Conservation (phyloP, 2,113 vertebrate genomes). For the Passerina amoena region DNA sequence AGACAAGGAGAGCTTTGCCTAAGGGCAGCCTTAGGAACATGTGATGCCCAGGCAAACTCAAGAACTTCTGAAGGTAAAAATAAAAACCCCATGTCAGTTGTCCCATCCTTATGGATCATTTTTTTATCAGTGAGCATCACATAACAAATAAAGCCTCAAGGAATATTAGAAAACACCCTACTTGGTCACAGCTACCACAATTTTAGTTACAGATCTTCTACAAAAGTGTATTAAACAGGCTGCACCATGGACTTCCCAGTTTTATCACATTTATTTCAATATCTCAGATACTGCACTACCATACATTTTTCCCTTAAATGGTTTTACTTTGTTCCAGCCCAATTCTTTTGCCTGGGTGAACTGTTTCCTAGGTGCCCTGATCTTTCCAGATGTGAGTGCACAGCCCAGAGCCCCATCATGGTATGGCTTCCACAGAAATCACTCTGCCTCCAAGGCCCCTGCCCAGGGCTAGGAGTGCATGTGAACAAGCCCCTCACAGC, state of each 20-base stretch:
- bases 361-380: not conserved
- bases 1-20: not conserved
- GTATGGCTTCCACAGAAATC: not conserved
- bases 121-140: not conserved
- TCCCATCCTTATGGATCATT: not conserved
- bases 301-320: not conserved
- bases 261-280: not conserved
- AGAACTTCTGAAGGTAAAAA: not conserved
- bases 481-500: not conserved
- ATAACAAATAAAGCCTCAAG: not conserved
- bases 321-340: not conserved
- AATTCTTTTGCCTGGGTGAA: not conserved
- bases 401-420: not conserved
- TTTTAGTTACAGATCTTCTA: not conserved
- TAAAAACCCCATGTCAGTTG: not conserved
- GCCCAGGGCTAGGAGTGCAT: not conserved
- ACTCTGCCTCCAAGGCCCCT: not conserved
- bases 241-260: not conserved
- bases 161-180: not conserved
- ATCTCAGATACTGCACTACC: not conserved
- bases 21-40: not conserved
- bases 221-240: not conserved
- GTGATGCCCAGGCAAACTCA: not conserved
- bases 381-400: not conserved
- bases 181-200: not conserved